phyloP scores from a whole-genome alignment of 2,888 invertebrate genomes.

The Scrobipalpa costella region DNA sequence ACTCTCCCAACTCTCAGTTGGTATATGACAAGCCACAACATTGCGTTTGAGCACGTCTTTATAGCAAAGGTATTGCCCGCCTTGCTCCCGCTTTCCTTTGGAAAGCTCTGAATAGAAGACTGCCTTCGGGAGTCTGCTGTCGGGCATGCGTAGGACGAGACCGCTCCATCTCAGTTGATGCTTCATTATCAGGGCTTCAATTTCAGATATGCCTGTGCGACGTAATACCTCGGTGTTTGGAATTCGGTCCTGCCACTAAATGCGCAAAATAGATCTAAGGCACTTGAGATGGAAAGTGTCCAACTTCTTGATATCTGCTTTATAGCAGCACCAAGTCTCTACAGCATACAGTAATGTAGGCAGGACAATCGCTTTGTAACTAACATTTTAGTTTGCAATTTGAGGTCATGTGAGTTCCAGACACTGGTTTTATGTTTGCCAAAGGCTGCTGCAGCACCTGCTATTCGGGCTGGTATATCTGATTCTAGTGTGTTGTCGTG shows the following conservation, averaged over 20 bases:
- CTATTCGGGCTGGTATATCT: conserved; percentile 18
- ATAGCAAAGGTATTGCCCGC: no score
- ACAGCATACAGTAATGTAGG: no score
- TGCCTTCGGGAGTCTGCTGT: neutral
- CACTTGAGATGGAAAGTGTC: neutral
- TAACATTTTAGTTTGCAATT: no score
- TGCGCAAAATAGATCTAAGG: neutral
- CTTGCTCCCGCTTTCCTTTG: no score
- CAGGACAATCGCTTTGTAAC: no score
- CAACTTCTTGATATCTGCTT: no score
- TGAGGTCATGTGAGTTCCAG: conserved; percentile 10
- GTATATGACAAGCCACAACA: no score
- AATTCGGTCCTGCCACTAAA: neutral
- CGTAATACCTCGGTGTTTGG: neutral
- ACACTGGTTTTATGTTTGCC: neutral
- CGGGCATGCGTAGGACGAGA: neutral
- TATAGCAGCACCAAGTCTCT: no score
- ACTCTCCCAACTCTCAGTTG: no score
- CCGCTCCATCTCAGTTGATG: neutral
- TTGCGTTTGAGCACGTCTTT: no score
- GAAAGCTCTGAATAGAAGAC: no score
- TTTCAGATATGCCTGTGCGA: neutral
- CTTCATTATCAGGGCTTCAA: neutral
- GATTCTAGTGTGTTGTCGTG: conserved; percentile 22
- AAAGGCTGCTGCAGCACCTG: conserved; percentile 11